These are phyloP conservation scores for Nasonia vitripennis DNA, from an alignment of 1,140 invertebrate genomes.

Conservation along the genomic window DNA sequence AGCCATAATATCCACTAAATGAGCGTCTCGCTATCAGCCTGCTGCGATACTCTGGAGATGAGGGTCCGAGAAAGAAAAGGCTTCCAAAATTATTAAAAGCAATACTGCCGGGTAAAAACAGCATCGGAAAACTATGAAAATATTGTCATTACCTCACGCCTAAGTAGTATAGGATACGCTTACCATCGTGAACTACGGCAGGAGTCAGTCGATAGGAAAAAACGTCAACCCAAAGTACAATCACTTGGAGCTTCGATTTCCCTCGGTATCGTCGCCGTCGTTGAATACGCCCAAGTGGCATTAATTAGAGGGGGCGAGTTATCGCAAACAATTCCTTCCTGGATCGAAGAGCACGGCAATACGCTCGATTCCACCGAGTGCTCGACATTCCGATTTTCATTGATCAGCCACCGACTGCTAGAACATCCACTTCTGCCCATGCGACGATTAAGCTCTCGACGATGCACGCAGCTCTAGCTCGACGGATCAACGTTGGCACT, in stretches of 20 bases:
- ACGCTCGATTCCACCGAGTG: not conserved
- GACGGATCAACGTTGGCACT: not conserved
- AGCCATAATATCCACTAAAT: not conserved
- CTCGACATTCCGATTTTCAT: conserved; percentile 34
- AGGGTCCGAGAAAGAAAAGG: too few relatives aligned
- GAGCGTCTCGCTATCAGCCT: not conserved
- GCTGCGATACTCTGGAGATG: too few relatives aligned
- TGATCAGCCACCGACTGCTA: not conserved
- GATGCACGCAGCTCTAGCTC: not conserved
- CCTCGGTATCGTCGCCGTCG: not conserved
- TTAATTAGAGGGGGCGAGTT: conserved; percentile 23
- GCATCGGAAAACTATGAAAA: too few relatives aligned
- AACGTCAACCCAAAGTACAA: not conserved
- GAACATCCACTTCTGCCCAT: not conserved
- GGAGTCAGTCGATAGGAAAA: not conserved
- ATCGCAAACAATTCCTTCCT: conserved; percentile 10
- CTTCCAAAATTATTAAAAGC: too few relatives aligned
- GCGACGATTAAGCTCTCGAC: not conserved
- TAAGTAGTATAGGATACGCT: too few relatives aligned
- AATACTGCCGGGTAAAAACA: too few relatives aligned
- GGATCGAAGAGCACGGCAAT: not conserved
- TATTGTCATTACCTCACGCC: too few relatives aligned
- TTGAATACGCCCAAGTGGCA: conserved; percentile 21
- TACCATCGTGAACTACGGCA: too few relatives aligned
- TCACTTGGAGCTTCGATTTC: not conserved